Percentiles rank a stretch among this genome's conserved stretches.
Conservation (phyloP, 2,113 vertebrate genomes). For the Trematomus loennbergii region DNA sequence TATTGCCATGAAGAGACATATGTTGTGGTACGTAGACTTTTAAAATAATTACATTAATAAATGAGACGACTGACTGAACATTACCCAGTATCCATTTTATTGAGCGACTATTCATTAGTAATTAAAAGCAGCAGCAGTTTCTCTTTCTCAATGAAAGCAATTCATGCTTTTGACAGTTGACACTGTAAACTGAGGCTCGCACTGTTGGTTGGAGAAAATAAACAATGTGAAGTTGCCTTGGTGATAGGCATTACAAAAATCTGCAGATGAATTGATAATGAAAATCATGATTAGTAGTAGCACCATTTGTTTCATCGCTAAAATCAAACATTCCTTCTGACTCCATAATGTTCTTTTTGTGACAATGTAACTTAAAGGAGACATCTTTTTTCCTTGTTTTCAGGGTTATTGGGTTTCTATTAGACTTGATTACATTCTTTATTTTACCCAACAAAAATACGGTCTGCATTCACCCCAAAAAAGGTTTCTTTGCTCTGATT, state of each 20-base stretch:
- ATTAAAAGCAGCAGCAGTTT: not conserved
- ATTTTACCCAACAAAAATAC: too few relatives aligned
- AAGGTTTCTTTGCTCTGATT: too few relatives aligned
- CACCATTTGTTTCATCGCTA: not conserved
- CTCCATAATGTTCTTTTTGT: too few relatives aligned
- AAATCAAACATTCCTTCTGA: too few relatives aligned
- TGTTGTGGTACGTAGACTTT: not conserved
- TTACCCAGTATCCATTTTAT: not conserved
- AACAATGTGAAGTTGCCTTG: not conserved
- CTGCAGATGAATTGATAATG: not conserved
- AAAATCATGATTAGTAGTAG: not conserved
- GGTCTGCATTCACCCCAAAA: too few relatives aligned
- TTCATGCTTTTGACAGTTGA: not conserved
- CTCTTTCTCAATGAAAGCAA: not conserved
- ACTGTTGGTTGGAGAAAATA: not conserved
- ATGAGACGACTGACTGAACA: not conserved
- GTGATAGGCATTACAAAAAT: not conserved
- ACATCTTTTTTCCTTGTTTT: too few relatives aligned
- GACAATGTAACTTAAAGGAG: too few relatives aligned
- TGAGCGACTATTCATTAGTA: not conserved
- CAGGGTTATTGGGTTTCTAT: too few relatives aligned
- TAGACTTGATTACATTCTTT: too few relatives aligned
- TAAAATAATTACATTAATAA: not conserved
- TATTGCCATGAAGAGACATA: not conserved
- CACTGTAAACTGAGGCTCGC: not conserved